Conservation (phyloP, 2,888 invertebrate genomes). For the Leptopilina drosophilae region DNA sequence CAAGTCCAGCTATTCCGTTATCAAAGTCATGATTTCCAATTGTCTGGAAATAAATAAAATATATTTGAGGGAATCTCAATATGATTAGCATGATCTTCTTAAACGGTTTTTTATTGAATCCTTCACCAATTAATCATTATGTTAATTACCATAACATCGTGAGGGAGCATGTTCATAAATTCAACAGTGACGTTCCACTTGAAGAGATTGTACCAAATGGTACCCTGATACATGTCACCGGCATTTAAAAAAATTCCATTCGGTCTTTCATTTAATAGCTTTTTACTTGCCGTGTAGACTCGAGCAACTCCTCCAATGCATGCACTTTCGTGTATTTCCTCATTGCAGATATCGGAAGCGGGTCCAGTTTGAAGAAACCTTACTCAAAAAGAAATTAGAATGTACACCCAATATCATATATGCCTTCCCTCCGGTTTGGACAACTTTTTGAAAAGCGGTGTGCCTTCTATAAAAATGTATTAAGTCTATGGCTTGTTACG, state of each 20-base stretch:
- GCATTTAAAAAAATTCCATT: conserved; percentile 87
- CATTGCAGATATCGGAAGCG: conserved; percentile 79
- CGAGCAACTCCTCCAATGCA: conserved; percentile 86
- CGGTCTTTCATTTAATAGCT: conserved; percentile 77
- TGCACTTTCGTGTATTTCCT: conserved; percentile 71
- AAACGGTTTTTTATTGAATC: too few species aligned
- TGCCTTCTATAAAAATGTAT: too few species aligned
- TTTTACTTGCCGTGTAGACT: conserved; percentile 78
- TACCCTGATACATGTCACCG: conserved; percentile 91
- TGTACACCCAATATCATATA: too few species aligned
- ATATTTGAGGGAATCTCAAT: not conserved
- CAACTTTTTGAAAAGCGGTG: too few species aligned
- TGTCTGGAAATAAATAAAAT: conserved; percentile 81
- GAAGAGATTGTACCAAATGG: conserved; percentile 89
- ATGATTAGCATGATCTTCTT: too few species aligned
- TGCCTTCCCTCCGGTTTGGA: too few species aligned
- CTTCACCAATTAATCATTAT: conserved; percentile 77
- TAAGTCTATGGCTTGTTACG: too few species aligned
- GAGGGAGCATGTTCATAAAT: conserved; percentile 86
- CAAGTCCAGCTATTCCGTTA: conserved; percentile 83
- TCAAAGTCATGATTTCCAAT: conserved; percentile 94
- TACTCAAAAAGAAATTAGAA: too few species aligned
- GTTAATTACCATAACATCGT: conserved; percentile 88
- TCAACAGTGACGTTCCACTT: conserved; percentile 86
- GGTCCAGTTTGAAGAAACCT: conserved; percentile 82